Base-by-base conservation (phyloP, 2,888 invertebrate species). In the Eristalis arbustorum region DNA sequence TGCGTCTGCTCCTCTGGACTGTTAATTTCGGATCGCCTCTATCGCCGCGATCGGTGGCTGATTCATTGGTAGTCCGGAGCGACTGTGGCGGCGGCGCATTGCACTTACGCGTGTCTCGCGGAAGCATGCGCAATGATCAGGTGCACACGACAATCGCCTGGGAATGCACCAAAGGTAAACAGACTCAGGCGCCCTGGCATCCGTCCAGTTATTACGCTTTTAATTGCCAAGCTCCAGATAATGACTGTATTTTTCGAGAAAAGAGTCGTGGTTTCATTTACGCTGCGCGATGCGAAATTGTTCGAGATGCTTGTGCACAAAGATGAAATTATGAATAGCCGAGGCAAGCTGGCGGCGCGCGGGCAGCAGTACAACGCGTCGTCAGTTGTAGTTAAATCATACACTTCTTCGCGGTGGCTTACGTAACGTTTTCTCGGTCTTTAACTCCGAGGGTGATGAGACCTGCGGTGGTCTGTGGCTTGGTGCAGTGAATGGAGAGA, bases 161-260 rank as follows among this genome's bases (percentile, higher is more conserved):
- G 64, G 64, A 69, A 72, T 14, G 64, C 81, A 69, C 69, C 66
- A 37, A 28, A 63, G 63, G 63, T 73, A 73, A 62, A n/a, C 31
- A 49, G n/a, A 22, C 40, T 18, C 28, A 31, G 23, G 22, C 28
- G 23, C 31, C n/a, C n/a, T 73, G 31, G n/a, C 73, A 49, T 23
- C n/a, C 8, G 31, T 22, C 13, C n/a, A 11, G 22, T 13, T 56
- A 34, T 64, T 73, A 64, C n/a, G 62, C 49, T 73, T 64, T 73
- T 73, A 73, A 73, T 73, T 73, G 56, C 63, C 72, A 5, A 14
- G 18, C 61, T 28, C 13, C 37, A 59, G 57, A 59, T 37, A 34
- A 57, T 40, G 18, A 14, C 25, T n/a, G 61, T 13, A 28, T 42
- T 28, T 31, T 62, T 28, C n/a, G 42, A 42, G 28, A 62, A 61